Evolutionary conservation across 2,113 vertebrate genomes (phyloP), one percentile per base, ranked within the genome.

Genomic region (Psilopsiagon aymara): DNA sequence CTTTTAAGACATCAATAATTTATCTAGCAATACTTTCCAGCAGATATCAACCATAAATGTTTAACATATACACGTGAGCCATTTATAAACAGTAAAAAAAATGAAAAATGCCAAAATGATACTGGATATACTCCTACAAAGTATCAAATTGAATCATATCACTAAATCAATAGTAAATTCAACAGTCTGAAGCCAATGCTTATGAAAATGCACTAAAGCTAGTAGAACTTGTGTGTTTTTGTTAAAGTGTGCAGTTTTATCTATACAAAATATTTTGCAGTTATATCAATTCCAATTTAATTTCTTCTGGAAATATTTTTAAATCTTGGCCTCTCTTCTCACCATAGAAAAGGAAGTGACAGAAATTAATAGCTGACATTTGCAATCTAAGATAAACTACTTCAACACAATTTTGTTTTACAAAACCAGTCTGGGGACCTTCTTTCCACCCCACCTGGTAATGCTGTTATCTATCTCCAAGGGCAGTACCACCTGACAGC

Each of bases 61-160:
- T 94, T 91, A 90, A 95, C 81, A 63, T 1, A 31, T 55, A 90
- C 44, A 69, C 35, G 17, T 39, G 49, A 87, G 60, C 66, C 76
- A 75, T 47, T 91, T 86, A 84, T 86, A 92, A 96, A 92, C 88
- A 93, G 76, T 90, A 95, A 95, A 35, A 95, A 92, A 91, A 90
- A 80, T 52, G 78, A 94, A 94, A 94, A 88, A 88, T 43, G 35
- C 62, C 80, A 44, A 82, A 57, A 28, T 2, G 0, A 51, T 67
- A 46, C 46, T 70, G 25, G 55, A 88, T 91, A 76, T 5, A 2
- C 49, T 94, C 46, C 55, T 88, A 41, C 60, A 35, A 92, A 95
- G 77, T 78, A 84, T 25, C 19, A 80, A 83, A 96, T 43, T 88
- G 53, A 93, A 86, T 82, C 68, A 28, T 69, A 92, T 44, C 67